A percentile compares a stretch with the other conserved stretches of the same genome.
Evolutionary conservation across 1,140 invertebrate genomes (phyloP).

Genomic region (Lordiphosa mommai): DNA sequence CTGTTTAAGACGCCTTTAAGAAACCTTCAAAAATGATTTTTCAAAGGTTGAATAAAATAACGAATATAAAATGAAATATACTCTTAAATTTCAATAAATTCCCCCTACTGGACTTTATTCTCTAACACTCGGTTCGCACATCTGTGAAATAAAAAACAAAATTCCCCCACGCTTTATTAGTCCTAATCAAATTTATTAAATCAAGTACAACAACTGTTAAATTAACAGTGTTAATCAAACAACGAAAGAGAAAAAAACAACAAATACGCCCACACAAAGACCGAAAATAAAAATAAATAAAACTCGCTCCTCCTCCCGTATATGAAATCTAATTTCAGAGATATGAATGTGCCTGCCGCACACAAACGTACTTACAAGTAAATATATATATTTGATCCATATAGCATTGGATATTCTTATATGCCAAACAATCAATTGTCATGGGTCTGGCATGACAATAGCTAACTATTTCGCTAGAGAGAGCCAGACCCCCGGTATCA

Average conservation of each 20-base stretch:
- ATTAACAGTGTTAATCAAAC: constrained; percentile 49
- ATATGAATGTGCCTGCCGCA: constrained; percentile 11
- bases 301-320: neutral
- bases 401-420: constrained; percentile 17
- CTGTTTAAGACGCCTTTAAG: too few relatives aligned
- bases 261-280: constrained; percentile 37
- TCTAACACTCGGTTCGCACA: too few relatives aligned
- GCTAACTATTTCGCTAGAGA: too few relatives aligned
- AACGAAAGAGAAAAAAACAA: constrained; percentile 30
- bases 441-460: constrained; percentile 39
- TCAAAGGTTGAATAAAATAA: too few relatives aligned
- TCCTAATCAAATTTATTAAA: constrained; percentile 76
- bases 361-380: constrained; percentile 2
- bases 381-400: constrained; percentile 12
- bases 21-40: too few relatives aligned
- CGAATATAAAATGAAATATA: too few relatives aligned
- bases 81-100: too few relatives aligned
- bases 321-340: constrained; percentile 29
- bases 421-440: constrained; percentile 66
- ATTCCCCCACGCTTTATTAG: constrained; percentile 54
- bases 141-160: constrained; percentile 34
- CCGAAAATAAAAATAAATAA: constrained; percentile 24
- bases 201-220: constrained; percentile 49
- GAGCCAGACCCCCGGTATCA: constrained; percentile 7
- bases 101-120: too few relatives aligned